phyloP scores from a whole-genome alignment of 2,113 vertebrate genomes.

The Brachirus orientalis region DNA sequence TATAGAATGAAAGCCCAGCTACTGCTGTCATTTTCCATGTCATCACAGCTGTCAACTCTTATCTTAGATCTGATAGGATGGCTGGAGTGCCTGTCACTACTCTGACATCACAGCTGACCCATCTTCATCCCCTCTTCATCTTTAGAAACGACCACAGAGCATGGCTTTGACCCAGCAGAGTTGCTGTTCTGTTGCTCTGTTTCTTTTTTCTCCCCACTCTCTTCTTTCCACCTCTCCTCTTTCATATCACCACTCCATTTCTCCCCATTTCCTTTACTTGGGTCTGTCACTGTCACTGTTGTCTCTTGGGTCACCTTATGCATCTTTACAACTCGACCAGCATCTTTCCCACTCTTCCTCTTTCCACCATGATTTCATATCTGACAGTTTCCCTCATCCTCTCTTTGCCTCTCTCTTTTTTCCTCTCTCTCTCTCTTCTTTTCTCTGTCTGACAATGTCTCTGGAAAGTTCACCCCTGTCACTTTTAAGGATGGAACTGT shows the following conservation, averaged over 20 bases:
- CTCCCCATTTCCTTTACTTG: not conserved
- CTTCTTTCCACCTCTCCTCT: conserved; percentile 1
- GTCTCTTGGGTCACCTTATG: conserved; percentile 15
- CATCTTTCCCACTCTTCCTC: conserved; percentile 1
- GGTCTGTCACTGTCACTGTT: not conserved
- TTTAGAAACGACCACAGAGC: conserved; percentile 35
- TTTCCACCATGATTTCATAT: conserved; percentile 16
- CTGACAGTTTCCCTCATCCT: conserved; percentile 50
- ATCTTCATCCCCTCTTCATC: conserved; percentile 6
- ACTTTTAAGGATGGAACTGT: conserved; percentile 73
- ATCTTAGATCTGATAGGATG: conserved; percentile 22
- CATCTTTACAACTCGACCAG: not conserved
- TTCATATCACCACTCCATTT: not conserved
- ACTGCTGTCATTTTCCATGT: conserved; percentile 24
- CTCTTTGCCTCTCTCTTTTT: conserved; percentile 71
- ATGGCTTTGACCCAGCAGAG: conserved; percentile 41
- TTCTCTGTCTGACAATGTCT: conserved; percentile 73
- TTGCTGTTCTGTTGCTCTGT: conserved; percentile 41
- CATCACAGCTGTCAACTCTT: conserved; percentile 29
- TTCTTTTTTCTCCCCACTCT: not conserved
- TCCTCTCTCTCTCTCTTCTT: conserved; percentile 66
- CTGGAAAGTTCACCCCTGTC: conserved; percentile 61
- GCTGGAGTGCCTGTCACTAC: conserved; percentile 14
- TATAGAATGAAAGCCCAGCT: conserved; percentile 36
- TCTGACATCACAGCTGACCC: conserved; percentile 10